Conservation (phyloP, 2,113 vertebrate species). For the Pipra filicauda region DNA sequence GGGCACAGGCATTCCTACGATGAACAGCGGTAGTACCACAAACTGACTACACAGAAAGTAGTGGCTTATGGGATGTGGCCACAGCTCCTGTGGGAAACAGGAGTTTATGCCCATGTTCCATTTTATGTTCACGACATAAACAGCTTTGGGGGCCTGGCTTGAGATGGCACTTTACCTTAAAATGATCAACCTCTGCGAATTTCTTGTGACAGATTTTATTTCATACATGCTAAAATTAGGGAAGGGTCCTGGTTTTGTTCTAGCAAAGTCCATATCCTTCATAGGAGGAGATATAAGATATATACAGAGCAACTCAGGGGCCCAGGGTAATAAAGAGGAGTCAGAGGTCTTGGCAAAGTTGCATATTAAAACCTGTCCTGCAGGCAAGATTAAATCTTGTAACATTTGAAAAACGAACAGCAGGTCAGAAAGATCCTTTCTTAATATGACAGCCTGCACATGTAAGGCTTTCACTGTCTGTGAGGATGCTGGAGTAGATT, state of each 20-base stretch:
- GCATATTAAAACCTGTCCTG: background rate
- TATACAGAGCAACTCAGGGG: background rate
- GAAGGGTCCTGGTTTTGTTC: background rate
- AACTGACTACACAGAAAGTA: background rate
- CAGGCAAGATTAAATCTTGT: background rate
- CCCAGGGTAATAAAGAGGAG: background rate
- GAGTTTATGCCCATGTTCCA: background rate
- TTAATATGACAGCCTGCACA: background rate
- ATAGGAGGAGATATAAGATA: background rate
- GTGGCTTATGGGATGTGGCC: background rate
- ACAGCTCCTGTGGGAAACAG: background rate
- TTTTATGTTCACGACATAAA: background rate
- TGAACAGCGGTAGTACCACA: too few species aligned
- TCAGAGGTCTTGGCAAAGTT: background rate
- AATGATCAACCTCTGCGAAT: background rate
- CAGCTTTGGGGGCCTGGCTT: background rate
- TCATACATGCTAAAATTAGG: background rate
- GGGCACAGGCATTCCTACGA: accelerated
- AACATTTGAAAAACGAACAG: background rate
- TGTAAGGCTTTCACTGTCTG: background rate
- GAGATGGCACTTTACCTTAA: background rate
- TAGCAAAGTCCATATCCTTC: background rate
- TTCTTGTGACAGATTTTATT: background rate
- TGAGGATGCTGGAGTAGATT: background rate
- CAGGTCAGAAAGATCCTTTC: background rate